These are phyloP conservation scores for Drosophila malerkotliana DNA, from an alignment of 1,140 invertebrate species.

Conservation along the genomic window DNA sequence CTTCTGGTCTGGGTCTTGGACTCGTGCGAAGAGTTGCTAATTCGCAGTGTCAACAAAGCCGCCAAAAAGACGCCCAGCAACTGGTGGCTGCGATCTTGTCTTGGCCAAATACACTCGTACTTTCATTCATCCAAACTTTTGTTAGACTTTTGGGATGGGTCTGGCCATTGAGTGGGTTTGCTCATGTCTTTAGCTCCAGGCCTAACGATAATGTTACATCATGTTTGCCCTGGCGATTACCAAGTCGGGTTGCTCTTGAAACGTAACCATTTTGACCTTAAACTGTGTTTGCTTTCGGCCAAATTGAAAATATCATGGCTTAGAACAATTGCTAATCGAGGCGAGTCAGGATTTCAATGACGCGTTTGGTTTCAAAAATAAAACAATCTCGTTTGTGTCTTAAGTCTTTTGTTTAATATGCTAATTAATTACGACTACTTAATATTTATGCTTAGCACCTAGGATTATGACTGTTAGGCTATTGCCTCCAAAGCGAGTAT, in stretches of 20 bases:
- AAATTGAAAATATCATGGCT: not conserved
- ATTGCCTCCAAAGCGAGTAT: conserved; percentile 17
- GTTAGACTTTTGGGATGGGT: conserved; percentile 61
- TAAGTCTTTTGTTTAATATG: conserved; percentile 38
- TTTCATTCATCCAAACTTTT: conserved; percentile 67
- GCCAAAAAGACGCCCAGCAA: conserved; percentile 19
- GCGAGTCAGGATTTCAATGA: conserved; percentile 15
- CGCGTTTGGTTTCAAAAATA: conserved; percentile 24
- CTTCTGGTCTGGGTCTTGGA: conserved; percentile 40
- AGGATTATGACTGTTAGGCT: not conserved
- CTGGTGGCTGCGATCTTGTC: conserved; percentile 31
- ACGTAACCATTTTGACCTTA: conserved; percentile 63
- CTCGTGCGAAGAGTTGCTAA: conserved; percentile 67
- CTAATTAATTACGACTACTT: conserved; percentile 36
- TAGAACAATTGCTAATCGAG: conserved; percentile 29
- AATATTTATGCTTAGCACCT: conserved; percentile 40
- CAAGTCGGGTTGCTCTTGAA: conserved; percentile 61
- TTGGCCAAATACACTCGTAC: conserved; percentile 57
- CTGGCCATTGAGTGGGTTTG: conserved; percentile 40
- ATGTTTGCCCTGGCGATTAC: conserved; percentile 65
- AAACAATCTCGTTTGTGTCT: conserved; percentile 9
- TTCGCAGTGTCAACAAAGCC: conserved; percentile 45
- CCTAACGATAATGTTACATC: conserved; percentile 54
- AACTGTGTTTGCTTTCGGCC: conserved; percentile 9
- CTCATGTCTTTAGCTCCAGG: conserved; percentile 57